Conservation (phyloP, 2,888 invertebrate genomes). For the Tinea pellionella region DNA sequence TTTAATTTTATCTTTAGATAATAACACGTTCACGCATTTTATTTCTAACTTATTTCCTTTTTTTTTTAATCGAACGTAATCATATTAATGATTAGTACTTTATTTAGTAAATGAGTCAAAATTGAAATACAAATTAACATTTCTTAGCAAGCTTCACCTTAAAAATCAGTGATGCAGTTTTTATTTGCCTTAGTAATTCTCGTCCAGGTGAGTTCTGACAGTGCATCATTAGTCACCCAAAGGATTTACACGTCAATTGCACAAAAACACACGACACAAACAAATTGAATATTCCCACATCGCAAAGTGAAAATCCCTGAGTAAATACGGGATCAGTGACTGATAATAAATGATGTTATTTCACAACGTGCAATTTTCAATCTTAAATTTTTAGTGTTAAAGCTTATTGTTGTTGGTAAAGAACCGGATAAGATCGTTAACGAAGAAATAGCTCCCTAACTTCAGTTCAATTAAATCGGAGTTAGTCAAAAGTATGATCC, state of each 20-base stretch:
- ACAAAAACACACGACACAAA: conserved; percentile 63
- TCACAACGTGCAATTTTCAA: conserved; percentile 22
- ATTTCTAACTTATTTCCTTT: no score
- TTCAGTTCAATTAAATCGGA: conserved; percentile 47
- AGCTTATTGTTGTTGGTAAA: conserved; percentile 23
- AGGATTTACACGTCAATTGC: conserved; percentile 61
- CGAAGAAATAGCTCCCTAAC: conserved; percentile 35
- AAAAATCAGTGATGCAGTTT: background rate
- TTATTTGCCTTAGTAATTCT: conserved; percentile 11
- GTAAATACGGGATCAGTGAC: conserved; percentile 51
- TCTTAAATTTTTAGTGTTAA: conserved; percentile 24
- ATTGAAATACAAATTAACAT: no score
- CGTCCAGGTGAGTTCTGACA: conserved; percentile 16
- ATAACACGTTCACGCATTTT: no score
- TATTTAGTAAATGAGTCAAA: no score
- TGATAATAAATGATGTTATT: conserved; percentile 47
- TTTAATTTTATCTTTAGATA: background rate
- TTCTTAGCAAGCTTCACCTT: no score
- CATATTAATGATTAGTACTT: no score
- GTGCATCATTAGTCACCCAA: conserved; percentile 52
- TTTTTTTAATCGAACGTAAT: no score
- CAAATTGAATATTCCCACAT: conserved; percentile 68
- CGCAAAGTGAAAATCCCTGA: conserved; percentile 64
- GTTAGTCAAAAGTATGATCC: conserved; percentile 50
- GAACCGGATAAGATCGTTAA: conserved; percentile 32